Evolutionary conservation across 2,113 vertebrate genomes (phyloP).

Genomic region (Verasper variegatus): DNA sequence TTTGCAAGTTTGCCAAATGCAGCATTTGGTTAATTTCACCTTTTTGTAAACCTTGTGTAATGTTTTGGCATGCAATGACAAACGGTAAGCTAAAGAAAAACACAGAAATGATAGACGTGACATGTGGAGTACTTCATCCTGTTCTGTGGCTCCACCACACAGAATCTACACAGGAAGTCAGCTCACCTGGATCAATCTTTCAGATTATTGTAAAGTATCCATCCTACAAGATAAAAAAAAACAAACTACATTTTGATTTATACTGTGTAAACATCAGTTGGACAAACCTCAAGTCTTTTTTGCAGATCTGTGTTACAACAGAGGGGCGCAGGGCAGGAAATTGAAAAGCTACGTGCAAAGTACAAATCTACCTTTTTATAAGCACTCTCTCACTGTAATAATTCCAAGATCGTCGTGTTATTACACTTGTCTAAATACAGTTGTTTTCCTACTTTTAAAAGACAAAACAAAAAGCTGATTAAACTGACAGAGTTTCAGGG

Average conservation of each 20-base stretch:
- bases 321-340: slow-evolving; percentile 13
- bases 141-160: too few species aligned
- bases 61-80: slow-evolving; percentile 19
- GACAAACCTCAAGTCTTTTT: neutral
- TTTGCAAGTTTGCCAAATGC: neutral
- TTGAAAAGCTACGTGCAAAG: neutral
- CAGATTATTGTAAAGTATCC: too few species aligned
- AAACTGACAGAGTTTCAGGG: slow-evolving; percentile 13
- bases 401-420: neutral
- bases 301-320: neutral
- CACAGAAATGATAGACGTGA: neutral
- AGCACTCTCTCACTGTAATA: neutral
- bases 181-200: too few species aligned
- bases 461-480: neutral
- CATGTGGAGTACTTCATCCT: too few species aligned
- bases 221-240: neutral
- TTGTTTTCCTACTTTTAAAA: neutral
- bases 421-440: too few species aligned
- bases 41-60: neutral
- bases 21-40: neutral
- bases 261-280: slow-evolving; percentile 31
- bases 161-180: too few species aligned
- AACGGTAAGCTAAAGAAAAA: neutral
- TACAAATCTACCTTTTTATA: neutral
- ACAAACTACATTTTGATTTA: neutral